A percentile compares a stretch with the other conserved stretches of the same genome.
phyloP scores from a whole-genome alignment of 2,113 vertebrate genomes.

The Solenodon paradoxus region DNA sequence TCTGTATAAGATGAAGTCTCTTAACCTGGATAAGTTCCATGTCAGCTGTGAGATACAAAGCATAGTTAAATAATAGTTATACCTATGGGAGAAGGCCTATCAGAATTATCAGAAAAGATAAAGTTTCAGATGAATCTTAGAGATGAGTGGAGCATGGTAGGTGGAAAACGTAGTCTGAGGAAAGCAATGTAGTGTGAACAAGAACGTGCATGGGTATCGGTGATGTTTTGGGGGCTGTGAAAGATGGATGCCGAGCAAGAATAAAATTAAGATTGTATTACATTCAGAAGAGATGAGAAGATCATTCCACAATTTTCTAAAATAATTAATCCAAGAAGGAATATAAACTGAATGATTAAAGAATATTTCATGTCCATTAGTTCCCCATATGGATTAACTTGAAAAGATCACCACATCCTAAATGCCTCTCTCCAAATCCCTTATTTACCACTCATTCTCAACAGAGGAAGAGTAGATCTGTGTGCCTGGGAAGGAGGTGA shows the following conservation, averaged over 20 bases:
- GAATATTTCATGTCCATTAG: not conserved
- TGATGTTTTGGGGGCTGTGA: not conserved
- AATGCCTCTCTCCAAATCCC: not conserved
- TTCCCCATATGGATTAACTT: not conserved
- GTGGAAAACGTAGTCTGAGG: not conserved
- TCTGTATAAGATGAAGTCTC: not conserved
- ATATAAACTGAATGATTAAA: not conserved
- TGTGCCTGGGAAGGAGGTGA: not conserved
- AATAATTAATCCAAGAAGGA: not conserved
- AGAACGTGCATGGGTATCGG: not conserved
- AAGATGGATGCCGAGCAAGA: not conserved
- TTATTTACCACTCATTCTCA: not conserved
- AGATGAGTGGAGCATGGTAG: not conserved
- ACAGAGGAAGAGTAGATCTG: not conserved
- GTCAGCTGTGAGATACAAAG: not conserved
- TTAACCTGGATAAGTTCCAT: not conserved
- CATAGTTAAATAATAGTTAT: not conserved
- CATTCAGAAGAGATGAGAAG: not conserved
- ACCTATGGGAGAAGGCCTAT: not conserved
- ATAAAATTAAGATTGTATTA: not conserved
- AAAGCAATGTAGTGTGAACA: not conserved
- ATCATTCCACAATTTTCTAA: not conserved
- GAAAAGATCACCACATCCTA: not conserved
- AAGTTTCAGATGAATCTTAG: not conserved
- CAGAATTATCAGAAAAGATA: not conserved